Conservation (phyloP, 2,888 invertebrate species). For the Erannis defoliaria region DNA sequence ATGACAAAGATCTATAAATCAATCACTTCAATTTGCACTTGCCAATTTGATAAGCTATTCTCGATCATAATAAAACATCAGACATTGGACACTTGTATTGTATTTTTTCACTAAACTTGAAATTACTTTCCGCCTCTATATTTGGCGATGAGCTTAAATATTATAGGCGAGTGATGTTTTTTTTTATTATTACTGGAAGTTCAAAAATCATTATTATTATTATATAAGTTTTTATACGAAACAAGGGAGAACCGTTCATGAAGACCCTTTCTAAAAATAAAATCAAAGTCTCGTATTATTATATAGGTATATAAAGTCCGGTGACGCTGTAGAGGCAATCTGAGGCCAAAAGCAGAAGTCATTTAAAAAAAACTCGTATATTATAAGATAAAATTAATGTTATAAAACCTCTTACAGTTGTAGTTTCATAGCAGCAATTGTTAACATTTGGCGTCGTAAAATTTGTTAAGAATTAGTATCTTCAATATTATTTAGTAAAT, state of each 20-base stretch:
- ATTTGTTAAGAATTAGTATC: slow-evolving; percentile 15
- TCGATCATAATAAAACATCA: neutral
- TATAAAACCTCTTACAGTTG: slow-evolving; percentile 43
- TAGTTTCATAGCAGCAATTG: slow-evolving; percentile 28
- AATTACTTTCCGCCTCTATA: neutral
- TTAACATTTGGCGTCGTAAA: neutral
- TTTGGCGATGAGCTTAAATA: slow-evolving; percentile 25
- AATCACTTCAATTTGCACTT: slow-evolving; percentile 42
- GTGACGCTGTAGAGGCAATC: no score
- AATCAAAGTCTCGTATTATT: no score
- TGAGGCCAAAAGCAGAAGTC: no score
- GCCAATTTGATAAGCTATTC: slow-evolving; percentile 22
- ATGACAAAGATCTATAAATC: slow-evolving; percentile 48
- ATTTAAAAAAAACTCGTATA: no score
- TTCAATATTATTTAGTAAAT: neutral
- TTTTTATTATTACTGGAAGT: no score
- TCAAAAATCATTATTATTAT: no score
- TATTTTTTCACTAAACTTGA: neutral
- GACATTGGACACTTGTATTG: neutral
- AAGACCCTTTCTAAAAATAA: no score
- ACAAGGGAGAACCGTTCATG: no score
- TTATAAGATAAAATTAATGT: no score
- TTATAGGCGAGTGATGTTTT: slow-evolving; percentile 39
- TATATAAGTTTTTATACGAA: no score
- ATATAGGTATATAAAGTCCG: no score